Percentiles rank a stretch among this genome's conserved stretches.
These are phyloP conservation scores for Allophyes oxyacanthae DNA, from an alignment of 2,888 invertebrate species.

Conservation along the genomic window DNA sequence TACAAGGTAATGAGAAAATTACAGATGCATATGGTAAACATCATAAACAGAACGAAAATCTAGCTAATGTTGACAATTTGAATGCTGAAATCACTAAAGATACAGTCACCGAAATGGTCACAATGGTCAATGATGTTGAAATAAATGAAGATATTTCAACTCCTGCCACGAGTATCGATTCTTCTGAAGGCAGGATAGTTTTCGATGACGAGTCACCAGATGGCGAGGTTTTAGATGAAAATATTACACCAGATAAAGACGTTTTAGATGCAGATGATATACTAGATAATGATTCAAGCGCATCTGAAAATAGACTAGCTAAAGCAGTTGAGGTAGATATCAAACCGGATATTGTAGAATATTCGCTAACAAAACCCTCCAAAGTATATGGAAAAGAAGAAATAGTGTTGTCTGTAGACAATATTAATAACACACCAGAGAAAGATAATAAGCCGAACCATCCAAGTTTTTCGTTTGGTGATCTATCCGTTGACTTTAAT, in stretches of 20 bases:
- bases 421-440: neutral
- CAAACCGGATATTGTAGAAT: neutral
- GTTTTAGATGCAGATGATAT: neutral
- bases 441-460: slow-evolving; percentile 5
- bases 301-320: slow-evolving; percentile 4
- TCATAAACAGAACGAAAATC: slow-evolving; percentile 18
- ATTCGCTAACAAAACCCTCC: neutral
- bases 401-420: neutral
- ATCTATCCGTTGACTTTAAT: slow-evolving; percentile 57
- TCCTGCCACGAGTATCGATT: slow-evolving; percentile 19
- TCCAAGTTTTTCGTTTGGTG: slow-evolving; percentile 38
- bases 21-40: too few species aligned
- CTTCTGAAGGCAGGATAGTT: slow-evolving; percentile 16
- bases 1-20: too few species aligned
- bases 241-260: slow-evolving; percentile 2
- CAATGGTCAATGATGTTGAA: slow-evolving; percentile 21
- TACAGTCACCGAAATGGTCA: neutral
- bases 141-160: slow-evolving; percentile 5
- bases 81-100: neutral
- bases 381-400: neutral
- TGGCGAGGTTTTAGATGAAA: neutral
- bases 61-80: slow-evolving; percentile 7
- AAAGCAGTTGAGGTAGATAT: slow-evolving; percentile 34
- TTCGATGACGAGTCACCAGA: neutral
- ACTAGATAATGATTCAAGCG: neutral